These are phyloP conservation scores for Zapornia atra DNA, from an alignment of 2,113 vertebrate genomes.

Conservation along the genomic window DNA sequence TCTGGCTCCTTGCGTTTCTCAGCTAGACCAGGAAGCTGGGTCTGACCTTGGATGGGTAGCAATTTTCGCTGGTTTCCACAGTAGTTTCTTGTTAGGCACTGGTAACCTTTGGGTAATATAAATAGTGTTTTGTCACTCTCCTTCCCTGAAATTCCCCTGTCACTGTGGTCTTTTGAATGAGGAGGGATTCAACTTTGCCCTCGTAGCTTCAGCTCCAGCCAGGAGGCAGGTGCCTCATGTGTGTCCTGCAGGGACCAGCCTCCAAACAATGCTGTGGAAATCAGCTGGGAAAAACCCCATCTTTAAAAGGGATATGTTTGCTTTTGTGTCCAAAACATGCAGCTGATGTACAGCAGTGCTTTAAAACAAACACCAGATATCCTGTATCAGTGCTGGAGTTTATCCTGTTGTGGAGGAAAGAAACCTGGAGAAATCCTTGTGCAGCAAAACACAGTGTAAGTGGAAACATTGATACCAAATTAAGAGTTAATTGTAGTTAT, in stretches of 20 bases:
- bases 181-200: not conserved
- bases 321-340: not conserved
- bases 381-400: constrained; percentile 25
- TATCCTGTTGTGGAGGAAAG: constrained; percentile 46
- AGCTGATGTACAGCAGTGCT: not conserved
- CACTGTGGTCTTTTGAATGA: not conserved
- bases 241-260: not conserved
- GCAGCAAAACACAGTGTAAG: not conserved
- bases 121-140: not conserved
- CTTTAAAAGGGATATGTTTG: not conserved
- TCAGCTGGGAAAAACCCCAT: not conserved
- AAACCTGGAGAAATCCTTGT: constrained; percentile 16
- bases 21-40: not conserved
- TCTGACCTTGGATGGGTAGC: not conserved
- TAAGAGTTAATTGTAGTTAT: constrained; percentile 17
- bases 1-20: not conserved
- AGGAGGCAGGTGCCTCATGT: constrained; percentile 2
- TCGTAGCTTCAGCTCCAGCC: not conserved
- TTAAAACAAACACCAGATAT: constrained; percentile 64
- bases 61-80: not conserved
- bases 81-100: not conserved
- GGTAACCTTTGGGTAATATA: not conserved
- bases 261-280: constrained; percentile 26
- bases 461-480: not conserved
- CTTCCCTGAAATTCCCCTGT: not conserved